Percentiles rank a stretch among this genome's conserved stretches.
Conservation (phyloP, 2,113 vertebrate genomes). For the Odobenus rosmarus region DNA sequence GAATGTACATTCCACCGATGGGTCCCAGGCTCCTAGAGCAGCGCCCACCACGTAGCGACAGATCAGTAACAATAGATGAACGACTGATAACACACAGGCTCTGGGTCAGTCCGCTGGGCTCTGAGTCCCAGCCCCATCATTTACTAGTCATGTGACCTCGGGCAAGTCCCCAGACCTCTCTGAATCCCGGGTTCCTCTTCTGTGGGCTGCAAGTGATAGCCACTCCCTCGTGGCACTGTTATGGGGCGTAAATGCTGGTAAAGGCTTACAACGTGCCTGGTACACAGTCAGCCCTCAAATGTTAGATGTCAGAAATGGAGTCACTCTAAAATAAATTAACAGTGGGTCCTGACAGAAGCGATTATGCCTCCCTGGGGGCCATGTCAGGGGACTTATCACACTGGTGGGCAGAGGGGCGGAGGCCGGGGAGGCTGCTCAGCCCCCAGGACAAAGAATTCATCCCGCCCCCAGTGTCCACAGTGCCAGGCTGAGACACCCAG, state of each 20-base stretch:
- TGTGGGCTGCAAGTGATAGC: neutral
- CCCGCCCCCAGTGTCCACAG: rapidly evolving
- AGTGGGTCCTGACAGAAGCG: rapidly evolving
- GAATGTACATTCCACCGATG: rapidly evolving
- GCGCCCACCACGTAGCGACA: rapidly evolving
- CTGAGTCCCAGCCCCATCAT: rapidly evolving
- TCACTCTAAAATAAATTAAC: neutral
- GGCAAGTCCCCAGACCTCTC: neutral
- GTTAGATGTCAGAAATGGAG: neutral
- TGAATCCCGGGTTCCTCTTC: neutral
- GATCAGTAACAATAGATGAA: neutral
- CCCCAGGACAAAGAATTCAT: rapidly evolving
- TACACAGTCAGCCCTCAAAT: rapidly evolving
- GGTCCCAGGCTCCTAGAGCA: neutral
- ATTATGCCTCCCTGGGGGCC: neutral
- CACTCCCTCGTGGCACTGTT: rapidly evolving
- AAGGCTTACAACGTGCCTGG: neutral
- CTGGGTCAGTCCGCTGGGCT: neutral
- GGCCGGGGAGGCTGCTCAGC: rapidly evolving
- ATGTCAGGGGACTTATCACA: no score
- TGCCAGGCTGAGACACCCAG: rapidly evolving
- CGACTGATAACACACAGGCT: rapidly evolving
- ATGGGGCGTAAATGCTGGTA: neutral
- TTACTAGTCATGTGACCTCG: rapidly evolving
- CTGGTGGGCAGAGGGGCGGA: rapidly evolving